Conservation (phyloP, 1,140 invertebrate genomes). For the Diploscapter pachys region DNA sequence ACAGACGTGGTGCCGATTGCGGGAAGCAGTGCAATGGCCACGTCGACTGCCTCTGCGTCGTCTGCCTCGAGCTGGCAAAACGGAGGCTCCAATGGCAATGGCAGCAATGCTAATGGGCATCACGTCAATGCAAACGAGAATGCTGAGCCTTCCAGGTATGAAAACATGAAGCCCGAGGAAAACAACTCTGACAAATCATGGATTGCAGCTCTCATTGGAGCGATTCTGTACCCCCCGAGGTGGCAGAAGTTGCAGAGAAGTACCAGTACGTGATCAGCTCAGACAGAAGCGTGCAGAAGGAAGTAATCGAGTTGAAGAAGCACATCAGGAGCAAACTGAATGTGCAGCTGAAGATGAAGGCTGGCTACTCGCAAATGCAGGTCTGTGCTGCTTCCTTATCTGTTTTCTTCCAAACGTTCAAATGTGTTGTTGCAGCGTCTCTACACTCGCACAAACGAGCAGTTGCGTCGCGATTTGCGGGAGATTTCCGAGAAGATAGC, state of each 20-base stretch:
- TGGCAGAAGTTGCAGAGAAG: conserved; percentile 34
- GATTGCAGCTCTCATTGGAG: conserved; percentile 11
- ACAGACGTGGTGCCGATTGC: no score
- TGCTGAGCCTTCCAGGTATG: no score
- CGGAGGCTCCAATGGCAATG: no score
- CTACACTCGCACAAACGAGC: conserved; percentile 19
- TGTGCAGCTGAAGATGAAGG: conserved; percentile 35
- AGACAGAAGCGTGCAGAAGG: conserved; percentile 23
- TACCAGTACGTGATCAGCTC: conserved; percentile 34
- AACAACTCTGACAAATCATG: no score
- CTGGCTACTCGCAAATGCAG: conserved; percentile 34
- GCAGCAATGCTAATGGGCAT: no score
- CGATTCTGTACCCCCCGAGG: conserved; percentile 32
- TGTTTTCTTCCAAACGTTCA: conserved; percentile 11
- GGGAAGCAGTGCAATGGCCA: no score
- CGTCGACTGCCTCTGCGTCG: no score
- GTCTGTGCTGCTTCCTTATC: conserved; percentile 10
- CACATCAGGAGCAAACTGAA: conserved; percentile 24
- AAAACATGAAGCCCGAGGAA: no score
- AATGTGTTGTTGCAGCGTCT: conserved; percentile 17
- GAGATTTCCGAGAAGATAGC: conserved; percentile 38
- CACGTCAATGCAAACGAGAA: no score
- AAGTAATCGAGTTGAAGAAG: conserved; percentile 37
- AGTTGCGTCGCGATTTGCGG: conserved; percentile 31
- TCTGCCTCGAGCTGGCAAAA: no score